Base-by-base conservation (phyloP, 2,888 invertebrate genomes). In the Mythimna vitellina region DNA sequence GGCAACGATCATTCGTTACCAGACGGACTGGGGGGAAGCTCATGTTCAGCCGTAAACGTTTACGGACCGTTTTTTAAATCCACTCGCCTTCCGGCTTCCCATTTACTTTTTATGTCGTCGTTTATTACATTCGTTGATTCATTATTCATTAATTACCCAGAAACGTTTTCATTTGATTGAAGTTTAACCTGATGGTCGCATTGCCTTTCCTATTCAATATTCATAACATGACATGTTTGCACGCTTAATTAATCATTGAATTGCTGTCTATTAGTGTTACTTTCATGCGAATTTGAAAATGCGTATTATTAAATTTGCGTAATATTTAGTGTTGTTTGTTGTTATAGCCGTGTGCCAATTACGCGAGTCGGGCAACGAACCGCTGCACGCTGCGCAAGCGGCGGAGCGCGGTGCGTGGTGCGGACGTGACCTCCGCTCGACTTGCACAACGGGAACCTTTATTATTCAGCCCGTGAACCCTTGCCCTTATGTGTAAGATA, bases 401-500 rank as follows among this genome's bases (percentile, higher is more conserved):
- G 86, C 88, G 87, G 86, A 86, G 87, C 88, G 63, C 25, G 84
- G 78, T 71, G 49, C 49, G 49, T 8, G 49, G 8, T 71, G 78
- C 82, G 89, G 87, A 94, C 93, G 92, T 95, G 94, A 94, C 94
- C 95, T 92, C 93, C 90, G 92, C 87, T 87, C 78, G 79, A 87
- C 86, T 84, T 84, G 86, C 86, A 92, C 92, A 92, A 91, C 90
- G 87, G 87, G 87, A 51, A 89, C 88, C 89, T 89, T 93, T 92
- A 93, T 93, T 92, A 94, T 93, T 92, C 92, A 90, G 84, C 84
- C 80, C 81, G 84, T 89, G 87, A 91, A 88, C 89, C 86, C 84
- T 80, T 87, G 88, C 88, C 89, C 90, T 89, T 88, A 85, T 88
- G 83, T 84, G 89, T 87, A 69, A 68, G 42, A 79, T 74, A 89